Conservation (phyloP, 2,888 invertebrate species). For the Calameuta pallipes region DNA sequence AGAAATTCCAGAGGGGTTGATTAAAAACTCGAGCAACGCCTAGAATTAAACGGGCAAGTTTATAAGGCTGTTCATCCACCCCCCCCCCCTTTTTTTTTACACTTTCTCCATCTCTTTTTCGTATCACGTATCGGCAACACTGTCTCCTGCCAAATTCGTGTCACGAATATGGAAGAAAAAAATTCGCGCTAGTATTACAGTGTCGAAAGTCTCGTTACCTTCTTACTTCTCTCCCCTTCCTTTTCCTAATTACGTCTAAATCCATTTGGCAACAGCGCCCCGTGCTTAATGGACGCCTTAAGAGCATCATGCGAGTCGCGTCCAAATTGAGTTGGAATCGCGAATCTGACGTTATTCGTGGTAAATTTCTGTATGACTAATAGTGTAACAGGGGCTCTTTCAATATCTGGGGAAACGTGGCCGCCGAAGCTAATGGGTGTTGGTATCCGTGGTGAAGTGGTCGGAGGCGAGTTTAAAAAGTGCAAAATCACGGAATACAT, state of each 20-base stretch:
- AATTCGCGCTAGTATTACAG: background rate
- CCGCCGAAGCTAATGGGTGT: background rate
- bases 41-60: background rate
- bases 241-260: background rate
- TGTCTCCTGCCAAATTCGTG: background rate
- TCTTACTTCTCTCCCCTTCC: background rate
- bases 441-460: conserved; percentile 40
- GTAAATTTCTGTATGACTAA: conserved; percentile 61
- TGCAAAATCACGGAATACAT: conserved; percentile 64
- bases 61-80: background rate
- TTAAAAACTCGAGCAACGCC: conserved; percentile 48
- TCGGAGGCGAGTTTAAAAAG: conserved; percentile 56
- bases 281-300: background rate
- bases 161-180: background rate
- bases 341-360: conserved; percentile 33
- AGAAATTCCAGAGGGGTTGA: conserved; percentile 58
- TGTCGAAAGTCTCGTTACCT: background rate
- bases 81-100: conserved; percentile 8
- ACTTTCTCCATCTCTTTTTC: conserved; percentile 22
- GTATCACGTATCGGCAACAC: background rate
- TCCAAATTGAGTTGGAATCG: background rate
- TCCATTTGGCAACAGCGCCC: background rate
- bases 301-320: background rate
- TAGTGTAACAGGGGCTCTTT: conserved; percentile 52
- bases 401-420: conserved; percentile 46